These are phyloP conservation scores for Podarcis lilfordi DNA, from an alignment of 2,797 vertebrate species.

Conservation along the genomic window DNA sequence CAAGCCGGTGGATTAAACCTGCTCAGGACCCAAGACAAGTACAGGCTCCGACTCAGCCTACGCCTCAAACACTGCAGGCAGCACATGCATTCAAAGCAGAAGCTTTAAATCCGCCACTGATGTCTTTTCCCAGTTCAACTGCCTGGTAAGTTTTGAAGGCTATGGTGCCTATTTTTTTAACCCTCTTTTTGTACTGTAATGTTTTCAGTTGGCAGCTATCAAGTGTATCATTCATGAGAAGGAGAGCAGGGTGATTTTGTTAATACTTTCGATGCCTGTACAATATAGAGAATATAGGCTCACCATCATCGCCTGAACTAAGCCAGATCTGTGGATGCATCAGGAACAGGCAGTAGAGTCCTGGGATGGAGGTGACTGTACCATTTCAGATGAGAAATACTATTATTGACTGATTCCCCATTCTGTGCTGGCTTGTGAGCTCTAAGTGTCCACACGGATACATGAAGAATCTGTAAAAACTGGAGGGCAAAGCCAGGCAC, in stretches of 20 bases:
- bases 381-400: background rate
- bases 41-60: slow-evolving; percentile 66
- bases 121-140: slow-evolving; percentile 91
- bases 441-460: background rate
- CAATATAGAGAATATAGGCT: background rate
- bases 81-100: slow-evolving; percentile 87
- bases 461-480: background rate
- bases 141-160: slow-evolving; percentile 87
- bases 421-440: background rate
- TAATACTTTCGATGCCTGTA: background rate
- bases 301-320: background rate
- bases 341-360: background rate
- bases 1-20: slow-evolving; percentile 87
- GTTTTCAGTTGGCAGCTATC: background rate
- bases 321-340: too few species aligned
- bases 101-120: slow-evolving; percentile 86
- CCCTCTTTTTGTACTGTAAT: background rate
- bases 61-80: slow-evolving; percentile 72
- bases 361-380: background rate
- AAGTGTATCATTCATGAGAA: too few species aligned
- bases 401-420: background rate
- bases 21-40: slow-evolving; percentile 78
- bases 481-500: background rate
- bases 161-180: background rate
- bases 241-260: background rate